phyloP scores from a whole-genome alignment of 2,888 invertebrate genomes.

The Nezara viridula region DNA sequence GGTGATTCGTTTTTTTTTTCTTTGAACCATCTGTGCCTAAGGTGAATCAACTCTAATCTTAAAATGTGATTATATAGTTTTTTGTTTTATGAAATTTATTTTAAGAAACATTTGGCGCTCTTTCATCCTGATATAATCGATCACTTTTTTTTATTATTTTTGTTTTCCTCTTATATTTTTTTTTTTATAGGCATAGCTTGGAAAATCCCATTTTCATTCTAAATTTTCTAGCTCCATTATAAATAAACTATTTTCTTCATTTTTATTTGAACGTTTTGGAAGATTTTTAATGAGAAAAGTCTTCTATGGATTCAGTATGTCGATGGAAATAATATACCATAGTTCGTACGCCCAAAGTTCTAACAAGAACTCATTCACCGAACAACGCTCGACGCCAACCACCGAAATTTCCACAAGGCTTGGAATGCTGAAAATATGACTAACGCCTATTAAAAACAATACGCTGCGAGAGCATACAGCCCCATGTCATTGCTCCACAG shows the following conservation, averaged over 20 bases:
- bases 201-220: too few species aligned
- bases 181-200: too few species aligned
- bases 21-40: not conserved
- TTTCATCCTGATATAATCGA: not conserved
- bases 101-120: not conserved
- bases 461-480: not conserved
- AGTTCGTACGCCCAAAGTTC: not conserved
- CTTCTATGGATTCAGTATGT: too few species aligned
- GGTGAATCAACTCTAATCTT: slow-evolving; percentile 37
- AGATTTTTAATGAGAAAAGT: too few species aligned
- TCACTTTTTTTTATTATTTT: not conserved
- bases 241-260: too few species aligned
- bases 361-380: not conserved
- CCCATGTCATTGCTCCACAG: slow-evolving; percentile 21
- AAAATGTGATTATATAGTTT: not conserved
- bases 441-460: slow-evolving; percentile 22
- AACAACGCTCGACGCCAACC: not conserved
- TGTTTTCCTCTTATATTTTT: too few species aligned
- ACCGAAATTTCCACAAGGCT: not conserved
- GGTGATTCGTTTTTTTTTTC: not conserved
- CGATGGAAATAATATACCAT: not conserved
- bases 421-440: not conserved
- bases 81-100: not conserved
- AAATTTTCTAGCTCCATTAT: too few species aligned
- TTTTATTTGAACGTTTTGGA: too few species aligned